Conservation (phyloP, 2,888 invertebrate species). For the Mimachlamys varia region DNA sequence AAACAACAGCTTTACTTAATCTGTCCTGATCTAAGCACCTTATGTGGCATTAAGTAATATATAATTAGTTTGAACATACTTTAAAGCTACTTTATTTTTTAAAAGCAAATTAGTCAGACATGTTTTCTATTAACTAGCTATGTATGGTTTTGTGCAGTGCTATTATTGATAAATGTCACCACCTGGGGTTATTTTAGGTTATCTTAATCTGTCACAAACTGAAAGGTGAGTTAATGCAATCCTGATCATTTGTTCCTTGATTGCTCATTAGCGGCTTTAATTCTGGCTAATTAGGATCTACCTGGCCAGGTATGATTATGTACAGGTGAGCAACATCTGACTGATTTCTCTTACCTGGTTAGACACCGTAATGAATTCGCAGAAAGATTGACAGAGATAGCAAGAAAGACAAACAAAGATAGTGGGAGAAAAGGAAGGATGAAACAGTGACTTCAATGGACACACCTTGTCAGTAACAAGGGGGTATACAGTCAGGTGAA, state of each 20-base stretch:
- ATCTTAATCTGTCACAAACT: background rate
- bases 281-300: background rate
- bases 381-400: background rate
- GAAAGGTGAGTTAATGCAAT: background rate
- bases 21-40: too few relatives aligned
- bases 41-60: too few relatives aligned
- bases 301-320: background rate
- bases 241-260: background rate
- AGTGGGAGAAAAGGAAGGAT: background rate
- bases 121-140: too few relatives aligned
- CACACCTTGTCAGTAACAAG: background rate
- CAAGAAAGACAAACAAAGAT: background rate
- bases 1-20: too few relatives aligned
- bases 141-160: too few relatives aligned
- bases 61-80: too few relatives aligned
- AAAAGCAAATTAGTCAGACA: too few relatives aligned
- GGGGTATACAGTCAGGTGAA: background rate
- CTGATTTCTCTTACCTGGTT: background rate
- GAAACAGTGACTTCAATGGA: background rate
- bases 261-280: background rate
- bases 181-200: too few relatives aligned
- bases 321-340: background rate
- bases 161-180: too few relatives aligned
- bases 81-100: too few relatives aligned
- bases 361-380: background rate